These are phyloP conservation scores for Austrofundulus limnaeus DNA, from an alignment of 2,113 vertebrate species.

Conservation along the genomic window DNA sequence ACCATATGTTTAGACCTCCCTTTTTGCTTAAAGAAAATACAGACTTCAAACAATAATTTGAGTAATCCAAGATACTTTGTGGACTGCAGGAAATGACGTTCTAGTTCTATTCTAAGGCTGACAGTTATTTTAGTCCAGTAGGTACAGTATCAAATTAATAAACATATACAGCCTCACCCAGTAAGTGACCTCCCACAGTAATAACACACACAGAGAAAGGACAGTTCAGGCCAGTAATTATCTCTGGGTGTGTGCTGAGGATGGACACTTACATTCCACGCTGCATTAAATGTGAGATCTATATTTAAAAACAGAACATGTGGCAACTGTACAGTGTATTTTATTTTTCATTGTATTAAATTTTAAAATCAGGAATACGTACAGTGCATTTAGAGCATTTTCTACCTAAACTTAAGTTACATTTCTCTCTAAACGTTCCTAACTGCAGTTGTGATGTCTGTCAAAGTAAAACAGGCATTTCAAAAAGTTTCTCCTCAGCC, in stretches of 20 bases:
- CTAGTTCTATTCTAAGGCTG: constrained; percentile 5
- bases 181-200: background rate
- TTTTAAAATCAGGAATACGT: too few relatives aligned
- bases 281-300: constrained; percentile 32
- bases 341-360: background rate
- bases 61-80: constrained; percentile 12
- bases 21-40: constrained; percentile 22
- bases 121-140: constrained; percentile 28
- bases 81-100: constrained; percentile 11
- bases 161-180: background rate
- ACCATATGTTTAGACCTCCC: constrained; percentile 18
- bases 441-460: too few relatives aligned
- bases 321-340: background rate
- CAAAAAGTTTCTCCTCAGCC: too few relatives aligned
- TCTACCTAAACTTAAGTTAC: too few relatives aligned
- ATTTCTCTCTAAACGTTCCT: too few relatives aligned
- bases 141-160: constrained; percentile 12
- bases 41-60: too few relatives aligned
- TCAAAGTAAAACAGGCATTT: too few relatives aligned
- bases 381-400: too few relatives aligned
- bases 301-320: constrained; percentile 16
- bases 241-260: constrained; percentile 45
- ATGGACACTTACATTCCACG: constrained; percentile 11
- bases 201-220: constrained; percentile 11
- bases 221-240: constrained; percentile 36